Conservation (phyloP, 2,113 vertebrate genomes). For the Hippolais icterina region DNA sequence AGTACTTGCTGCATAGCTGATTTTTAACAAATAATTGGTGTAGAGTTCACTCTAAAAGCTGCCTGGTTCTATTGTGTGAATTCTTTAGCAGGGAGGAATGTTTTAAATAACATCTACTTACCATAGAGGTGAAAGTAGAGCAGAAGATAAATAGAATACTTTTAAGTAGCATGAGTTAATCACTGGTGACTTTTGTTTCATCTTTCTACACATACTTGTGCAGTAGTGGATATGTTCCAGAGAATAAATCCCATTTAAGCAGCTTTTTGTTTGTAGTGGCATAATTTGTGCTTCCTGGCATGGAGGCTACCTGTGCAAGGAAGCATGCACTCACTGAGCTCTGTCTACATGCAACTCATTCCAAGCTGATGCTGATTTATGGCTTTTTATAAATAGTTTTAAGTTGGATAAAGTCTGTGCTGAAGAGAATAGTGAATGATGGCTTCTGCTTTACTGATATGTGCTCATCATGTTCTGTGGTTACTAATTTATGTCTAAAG, state of each 20-base stretch:
- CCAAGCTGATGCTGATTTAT: not conserved
- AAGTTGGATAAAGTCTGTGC: not conserved
- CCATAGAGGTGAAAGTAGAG: slow-evolving; percentile 28
- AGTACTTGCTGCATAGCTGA: not conserved
- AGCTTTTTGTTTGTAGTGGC: slow-evolving; percentile 26
- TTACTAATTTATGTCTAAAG: not conserved
- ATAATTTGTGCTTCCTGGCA: not conserved
- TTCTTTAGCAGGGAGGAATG: not conserved
- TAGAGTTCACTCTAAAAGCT: not conserved
- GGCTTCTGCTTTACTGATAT: not conserved
- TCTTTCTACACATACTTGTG: slow-evolving; percentile 25
- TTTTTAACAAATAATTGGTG: not conserved
- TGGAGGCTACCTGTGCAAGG: not conserved
- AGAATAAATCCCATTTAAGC: slow-evolving; percentile 50
- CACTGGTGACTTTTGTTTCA: slow-evolving; percentile 36
- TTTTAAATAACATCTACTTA: not conserved
- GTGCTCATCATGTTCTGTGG: not conserved
- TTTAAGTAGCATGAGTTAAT: slow-evolving; percentile 30
- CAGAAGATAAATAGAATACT: slow-evolving; percentile 24
- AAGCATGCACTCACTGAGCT: not conserved
- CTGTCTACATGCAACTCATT: not conserved
- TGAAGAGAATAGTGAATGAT: not conserved
- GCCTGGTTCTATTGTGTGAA: not conserved
- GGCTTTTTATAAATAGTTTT: not conserved
- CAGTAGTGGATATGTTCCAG: slow-evolving; percentile 7